Evolutionary conservation across 2,113 vertebrate species (phyloP).

Genomic region (Grammomys dolichurus): DNA sequence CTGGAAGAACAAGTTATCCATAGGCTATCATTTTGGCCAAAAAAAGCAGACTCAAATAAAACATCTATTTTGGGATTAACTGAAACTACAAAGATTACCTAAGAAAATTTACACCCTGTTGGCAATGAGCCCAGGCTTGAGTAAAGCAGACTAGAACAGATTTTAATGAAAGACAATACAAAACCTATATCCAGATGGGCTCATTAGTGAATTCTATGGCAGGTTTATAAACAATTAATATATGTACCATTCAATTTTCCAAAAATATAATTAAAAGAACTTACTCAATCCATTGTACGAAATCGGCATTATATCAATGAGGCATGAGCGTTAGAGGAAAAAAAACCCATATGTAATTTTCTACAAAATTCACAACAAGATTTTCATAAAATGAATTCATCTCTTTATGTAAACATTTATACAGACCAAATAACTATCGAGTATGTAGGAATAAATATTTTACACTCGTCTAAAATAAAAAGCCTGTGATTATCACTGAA

Average conservation of each 20-base stretch:
- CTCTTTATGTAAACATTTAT: neutral
- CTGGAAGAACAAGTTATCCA: neutral
- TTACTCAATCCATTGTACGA: neutral
- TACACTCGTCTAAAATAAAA: neutral
- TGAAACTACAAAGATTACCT: neutral
- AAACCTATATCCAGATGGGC: neutral
- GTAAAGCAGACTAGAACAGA: neutral
- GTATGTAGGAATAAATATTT: neutral
- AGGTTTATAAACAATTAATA: neutral
- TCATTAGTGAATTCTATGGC: neutral
- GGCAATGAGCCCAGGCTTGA: neutral
- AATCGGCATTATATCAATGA: neutral
- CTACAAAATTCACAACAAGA: neutral
- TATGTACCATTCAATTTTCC: neutral
- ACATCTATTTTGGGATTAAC: neutral
- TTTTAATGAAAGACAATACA: neutral
- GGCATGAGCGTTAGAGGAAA: neutral
- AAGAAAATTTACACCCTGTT: neutral
- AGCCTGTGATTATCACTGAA: neutral
- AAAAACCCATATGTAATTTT: neutral
- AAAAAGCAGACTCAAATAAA: neutral
- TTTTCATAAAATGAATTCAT: neutral
- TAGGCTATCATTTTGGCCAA: neutral
- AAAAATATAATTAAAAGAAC: neutral
- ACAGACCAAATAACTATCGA: accelerated